Evolutionary conservation across 2,888 invertebrate species (phyloP), one percentile per base, ranked within the genome.

Genomic region (Cheilosia pagana): DNA sequence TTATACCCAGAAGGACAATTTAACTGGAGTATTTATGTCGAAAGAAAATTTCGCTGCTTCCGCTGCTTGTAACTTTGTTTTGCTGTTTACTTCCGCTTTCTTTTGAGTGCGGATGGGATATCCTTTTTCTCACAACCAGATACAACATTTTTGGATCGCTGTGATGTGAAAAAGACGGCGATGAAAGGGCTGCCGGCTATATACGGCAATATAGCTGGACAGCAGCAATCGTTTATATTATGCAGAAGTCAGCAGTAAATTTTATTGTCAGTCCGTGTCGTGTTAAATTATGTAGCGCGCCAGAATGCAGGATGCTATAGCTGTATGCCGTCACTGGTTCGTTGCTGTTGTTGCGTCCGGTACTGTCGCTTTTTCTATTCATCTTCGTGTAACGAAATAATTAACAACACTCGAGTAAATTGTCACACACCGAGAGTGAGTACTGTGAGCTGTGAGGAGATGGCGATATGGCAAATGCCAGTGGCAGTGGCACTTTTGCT

Each of bases 261-360:
- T 91, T 91, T 91, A 91, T 91, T 90, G 90, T 91, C 90, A 89
- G 90, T 91, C 89, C 89, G 89, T 91, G 91, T 91, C 89, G 88
- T 88, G 87, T 87, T 91, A 88, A 90, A 90, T 91, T 90, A 90
- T 91, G 88, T 90, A 89, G 88, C 88, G 50, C 81, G 70, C 70
- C 70, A 76, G 59, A 60, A 70, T 85, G 75, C 81, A 70, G 60
- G 52, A 74, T 52, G 59, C 43, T 59, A 2, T 8, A n/a, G 25
- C 53, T n/a, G 55, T 77, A 25, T 39, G 45, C 59, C 10, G 23
- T 65, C 23, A 3, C 23, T 14, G 23, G 31, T 45, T 39, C 10
- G 62, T 16, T 45, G 67, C 43, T 23, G 25, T 62, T n/a, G 35
- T 25, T 63, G 63, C 57, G 65, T 77, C 78, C 63, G 53, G 35